Conservation (phyloP, 2,113 vertebrate genomes). For the Austrofundulus limnaeus region DNA sequence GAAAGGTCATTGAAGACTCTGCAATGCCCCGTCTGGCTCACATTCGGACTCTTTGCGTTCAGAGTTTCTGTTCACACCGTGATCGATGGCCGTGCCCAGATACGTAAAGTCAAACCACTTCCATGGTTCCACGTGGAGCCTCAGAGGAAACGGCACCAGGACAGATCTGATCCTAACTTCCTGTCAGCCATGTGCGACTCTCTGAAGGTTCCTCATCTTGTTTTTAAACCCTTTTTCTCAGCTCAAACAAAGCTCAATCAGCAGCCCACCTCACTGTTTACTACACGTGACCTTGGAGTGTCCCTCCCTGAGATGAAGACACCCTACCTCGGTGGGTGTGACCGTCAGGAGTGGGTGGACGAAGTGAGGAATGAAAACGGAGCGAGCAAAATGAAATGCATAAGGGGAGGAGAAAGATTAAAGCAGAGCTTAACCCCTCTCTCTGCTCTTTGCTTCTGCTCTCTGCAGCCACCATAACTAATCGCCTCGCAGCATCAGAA, state of each 20-base stretch:
- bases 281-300: conserved; percentile 49
- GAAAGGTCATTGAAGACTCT: conserved; percentile 42
- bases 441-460: conserved; percentile 14
- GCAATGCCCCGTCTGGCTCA: background rate
- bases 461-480: conserved; percentile 40
- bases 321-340: conserved; percentile 17
- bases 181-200: conserved; percentile 2
- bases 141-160: background rate
- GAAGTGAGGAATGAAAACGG: conserved; percentile 15
- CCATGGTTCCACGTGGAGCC: background rate
- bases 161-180: background rate
- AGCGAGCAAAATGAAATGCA: conserved; percentile 16
- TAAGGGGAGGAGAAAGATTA: conserved; percentile 22
- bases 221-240: no score
- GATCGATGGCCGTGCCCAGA: conserved; percentile 40
- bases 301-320: background rate
- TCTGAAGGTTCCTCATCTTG: background rate
- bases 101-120: conserved; percentile 19
- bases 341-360: background rate
- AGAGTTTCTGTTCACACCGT: conserved; percentile 3
- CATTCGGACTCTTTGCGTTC: conserved; percentile 20
- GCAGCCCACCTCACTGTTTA: conserved; percentile 1
- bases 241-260: background rate
- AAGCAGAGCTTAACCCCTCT: background rate
- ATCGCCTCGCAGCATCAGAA: conserved; percentile 32